phyloP scores from a whole-genome alignment of 2,797 vertebrate genomes.

The Sebastes elongatus region DNA sequence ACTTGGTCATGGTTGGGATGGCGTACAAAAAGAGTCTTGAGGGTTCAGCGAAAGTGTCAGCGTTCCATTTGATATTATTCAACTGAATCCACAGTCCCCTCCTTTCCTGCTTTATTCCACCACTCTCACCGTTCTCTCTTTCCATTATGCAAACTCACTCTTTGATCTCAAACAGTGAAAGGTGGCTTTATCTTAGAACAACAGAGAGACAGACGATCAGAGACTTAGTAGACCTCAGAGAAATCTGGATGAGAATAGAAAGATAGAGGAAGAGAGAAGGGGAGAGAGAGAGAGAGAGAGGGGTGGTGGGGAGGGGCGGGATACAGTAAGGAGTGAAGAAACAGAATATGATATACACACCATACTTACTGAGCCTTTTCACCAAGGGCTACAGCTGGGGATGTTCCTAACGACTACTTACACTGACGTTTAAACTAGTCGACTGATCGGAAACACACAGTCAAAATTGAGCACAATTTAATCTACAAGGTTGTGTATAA shows the following conservation, averaged over 20 bases:
- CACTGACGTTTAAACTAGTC: not conserved
- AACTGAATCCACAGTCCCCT: slow-evolving; percentile 50
- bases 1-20: slow-evolving; percentile 48
- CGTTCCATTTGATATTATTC: slow-evolving; percentile 60
- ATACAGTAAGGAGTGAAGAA: slow-evolving; percentile 4
- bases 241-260: slow-evolving; percentile 40
- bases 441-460: too few species aligned
- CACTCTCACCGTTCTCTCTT: slow-evolving; percentile 25
- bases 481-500: too few species aligned
- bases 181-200: slow-evolving; percentile 69
- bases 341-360: not conserved
- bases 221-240: slow-evolving; percentile 44
- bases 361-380: not conserved
- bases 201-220: slow-evolving; percentile 59
- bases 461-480: too few species aligned
- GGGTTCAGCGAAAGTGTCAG: slow-evolving; percentile 65
- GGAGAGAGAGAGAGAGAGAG: too few species aligned
- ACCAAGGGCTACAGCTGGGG: not conserved
- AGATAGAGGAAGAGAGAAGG: not conserved
- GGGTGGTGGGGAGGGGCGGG: not conserved
- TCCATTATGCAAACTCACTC: slow-evolving; percentile 67
- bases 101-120: slow-evolving; percentile 29
- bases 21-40: slow-evolving; percentile 53
- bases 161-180: slow-evolving; percentile 71
- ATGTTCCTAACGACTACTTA: not conserved